Evolutionary conservation across 2,797 vertebrate genomes (phyloP).

Genomic region (Capromys pilorides): DNA sequence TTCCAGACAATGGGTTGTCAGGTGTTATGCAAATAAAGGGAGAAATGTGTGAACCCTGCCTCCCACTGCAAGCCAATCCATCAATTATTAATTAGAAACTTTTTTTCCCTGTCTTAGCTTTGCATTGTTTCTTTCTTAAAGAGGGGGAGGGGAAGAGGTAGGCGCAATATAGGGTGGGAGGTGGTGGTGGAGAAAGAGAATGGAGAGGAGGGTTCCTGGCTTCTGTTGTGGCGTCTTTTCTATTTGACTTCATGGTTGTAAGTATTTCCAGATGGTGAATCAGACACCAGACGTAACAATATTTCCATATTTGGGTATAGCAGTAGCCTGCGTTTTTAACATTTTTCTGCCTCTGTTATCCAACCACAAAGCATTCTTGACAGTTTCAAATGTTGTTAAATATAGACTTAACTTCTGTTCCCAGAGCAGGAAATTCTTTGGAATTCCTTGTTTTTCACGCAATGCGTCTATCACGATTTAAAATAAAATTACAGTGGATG

Average conservation of each 20-base stretch:
- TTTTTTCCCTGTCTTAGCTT: neutral
- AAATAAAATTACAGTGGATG: conserved; percentile 84
- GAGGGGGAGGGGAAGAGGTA: conserved; percentile 47
- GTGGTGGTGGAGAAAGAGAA: conserved; percentile 59
- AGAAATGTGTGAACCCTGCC: conserved; percentile 3
- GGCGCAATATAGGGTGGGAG: neutral
- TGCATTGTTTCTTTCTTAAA: conserved; percentile 59
- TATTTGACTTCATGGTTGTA: conserved; percentile 89
- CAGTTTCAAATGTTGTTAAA: conserved; percentile 97
- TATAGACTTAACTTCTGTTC: conserved; percentile 92
- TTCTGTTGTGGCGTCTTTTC: conserved; percentile 93
- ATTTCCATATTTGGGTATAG: conserved; percentile 99
- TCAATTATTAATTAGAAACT: conserved; percentile 3
- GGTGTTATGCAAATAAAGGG: neutral
- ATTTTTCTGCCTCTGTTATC: conserved; percentile 96
- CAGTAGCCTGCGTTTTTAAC: conserved; percentile 98
- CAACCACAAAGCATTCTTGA: conserved; percentile 99
- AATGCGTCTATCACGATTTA: conserved; percentile 91
- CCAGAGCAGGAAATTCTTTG: conserved; percentile 95
- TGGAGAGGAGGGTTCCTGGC: conserved; percentile 81
- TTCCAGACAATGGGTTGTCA: conserved; percentile 44
- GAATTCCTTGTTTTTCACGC: conserved; percentile 95
- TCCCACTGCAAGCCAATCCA: neutral
- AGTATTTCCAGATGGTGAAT: conserved; percentile 96
- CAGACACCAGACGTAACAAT: conserved; percentile 98